phyloP scores from a whole-genome alignment of 2,888 invertebrate genomes.

The Invenusta paracnida region DNA sequence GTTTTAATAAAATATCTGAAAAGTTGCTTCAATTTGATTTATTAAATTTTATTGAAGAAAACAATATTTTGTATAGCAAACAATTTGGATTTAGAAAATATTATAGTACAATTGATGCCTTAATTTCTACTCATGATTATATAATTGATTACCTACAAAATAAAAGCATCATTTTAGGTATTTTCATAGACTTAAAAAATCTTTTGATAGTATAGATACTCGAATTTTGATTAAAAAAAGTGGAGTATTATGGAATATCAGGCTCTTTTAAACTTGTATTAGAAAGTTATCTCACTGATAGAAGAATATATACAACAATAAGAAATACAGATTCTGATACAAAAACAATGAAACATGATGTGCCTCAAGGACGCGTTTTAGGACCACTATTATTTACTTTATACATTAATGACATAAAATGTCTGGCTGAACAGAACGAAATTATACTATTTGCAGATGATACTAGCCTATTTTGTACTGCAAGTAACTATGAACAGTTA shows the following conservation, averaged over 20 bases:
- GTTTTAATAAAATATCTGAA: neutral
- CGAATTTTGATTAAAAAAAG: neutral
- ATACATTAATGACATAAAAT: neutral
- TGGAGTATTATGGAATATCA: neutral
- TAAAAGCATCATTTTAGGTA: neutral
- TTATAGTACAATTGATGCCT: neutral
- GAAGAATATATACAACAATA: neutral
- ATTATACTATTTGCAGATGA: too few relatives aligned
- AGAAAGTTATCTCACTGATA: neutral
- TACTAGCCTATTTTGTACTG: neutral
- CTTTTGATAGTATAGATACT: neutral
- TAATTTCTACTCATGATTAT: neutral
- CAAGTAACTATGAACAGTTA: neutral
- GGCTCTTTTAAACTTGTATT: neutral
- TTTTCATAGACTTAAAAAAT: neutral
- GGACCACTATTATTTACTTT: neutral
- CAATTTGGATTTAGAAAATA: neutral
- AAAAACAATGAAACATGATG: neutral
- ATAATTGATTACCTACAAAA: neutral
- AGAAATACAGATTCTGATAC: neutral
- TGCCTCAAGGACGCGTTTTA: neutral
- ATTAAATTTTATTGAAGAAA: neutral
- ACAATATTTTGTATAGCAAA: neutral
- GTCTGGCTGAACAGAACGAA: neutral
- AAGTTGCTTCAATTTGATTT: too few relatives aligned